These are phyloP conservation scores for Lipophrys pholis DNA, from an alignment of 2,113 vertebrate species.

Conservation along the genomic window DNA sequence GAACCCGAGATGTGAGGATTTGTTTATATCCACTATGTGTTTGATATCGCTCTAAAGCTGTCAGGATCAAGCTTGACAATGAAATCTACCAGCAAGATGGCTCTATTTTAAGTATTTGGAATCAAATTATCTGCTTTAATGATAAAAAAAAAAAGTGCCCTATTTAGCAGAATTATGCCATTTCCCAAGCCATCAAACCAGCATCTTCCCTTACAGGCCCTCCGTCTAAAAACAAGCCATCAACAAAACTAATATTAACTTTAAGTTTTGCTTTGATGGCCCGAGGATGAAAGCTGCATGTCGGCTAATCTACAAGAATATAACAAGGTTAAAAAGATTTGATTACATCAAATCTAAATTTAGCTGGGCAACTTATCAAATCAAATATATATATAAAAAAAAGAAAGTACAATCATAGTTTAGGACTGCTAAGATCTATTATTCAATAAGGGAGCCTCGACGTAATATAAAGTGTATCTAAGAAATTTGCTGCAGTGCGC, in stretches of 20 bases:
- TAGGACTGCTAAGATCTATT: conserved; percentile 63
- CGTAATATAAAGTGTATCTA: conserved; percentile 66
- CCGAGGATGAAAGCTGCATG: conserved; percentile 43
- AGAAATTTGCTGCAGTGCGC: conserved; percentile 63
- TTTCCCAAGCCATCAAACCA: not conserved
- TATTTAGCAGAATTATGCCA: not conserved
- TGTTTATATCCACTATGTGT: not conserved
- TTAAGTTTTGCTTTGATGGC: conserved; percentile 32
- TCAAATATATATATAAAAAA: conserved; percentile 62
- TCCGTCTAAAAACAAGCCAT: conserved; percentile 1
- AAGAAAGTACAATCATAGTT: conserved; percentile 72
- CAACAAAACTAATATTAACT: conserved; percentile 50
- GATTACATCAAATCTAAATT: conserved; percentile 77
- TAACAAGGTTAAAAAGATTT: conserved; percentile 73
- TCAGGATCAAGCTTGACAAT: not conserved
- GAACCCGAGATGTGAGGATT: not conserved
- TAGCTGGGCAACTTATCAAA: conserved; percentile 77
- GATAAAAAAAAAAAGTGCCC: not conserved
- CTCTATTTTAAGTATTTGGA: not conserved
- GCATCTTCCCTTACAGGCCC: conserved; percentile 3
- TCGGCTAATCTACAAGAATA: conserved; percentile 52
- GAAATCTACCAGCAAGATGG: not conserved
- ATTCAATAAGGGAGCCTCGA: conserved; percentile 75
- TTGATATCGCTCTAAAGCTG: too few relatives aligned
- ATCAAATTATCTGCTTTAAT: not conserved